Percentiles rank a stretch among this genome's conserved stretches.
phyloP scores from a whole-genome alignment of 2,888 invertebrate species.

The Cosmia trapezina region DNA sequence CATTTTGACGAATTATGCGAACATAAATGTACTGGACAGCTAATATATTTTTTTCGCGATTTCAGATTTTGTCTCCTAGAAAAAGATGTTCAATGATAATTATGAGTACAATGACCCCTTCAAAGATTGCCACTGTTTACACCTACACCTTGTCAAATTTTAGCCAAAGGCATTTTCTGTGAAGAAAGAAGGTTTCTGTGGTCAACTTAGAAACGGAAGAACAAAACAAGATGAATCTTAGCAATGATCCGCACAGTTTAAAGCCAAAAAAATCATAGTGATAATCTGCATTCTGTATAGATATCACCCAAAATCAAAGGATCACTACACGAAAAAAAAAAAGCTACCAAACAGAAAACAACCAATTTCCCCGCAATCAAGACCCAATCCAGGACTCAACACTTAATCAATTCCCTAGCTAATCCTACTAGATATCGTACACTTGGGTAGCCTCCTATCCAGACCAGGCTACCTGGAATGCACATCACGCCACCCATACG shows the following conservation, averaged over 20 bases:
- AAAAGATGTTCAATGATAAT: too few species aligned
- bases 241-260: not conserved
- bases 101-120: too few species aligned
- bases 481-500: conserved; percentile 55
- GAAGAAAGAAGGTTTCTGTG: not conserved
- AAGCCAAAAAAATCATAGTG: not conserved
- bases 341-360: not conserved
- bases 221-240: not conserved
- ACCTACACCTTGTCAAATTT: too few species aligned
- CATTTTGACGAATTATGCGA: too few species aligned
- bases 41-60: too few species aligned
- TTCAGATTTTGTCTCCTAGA: too few species aligned
- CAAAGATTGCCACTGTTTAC: too few species aligned
- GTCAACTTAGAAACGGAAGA: not conserved
- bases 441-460: conserved; percentile 25
- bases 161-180: not conserved
- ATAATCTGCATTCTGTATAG: not conserved
- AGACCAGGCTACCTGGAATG: conserved; percentile 55
- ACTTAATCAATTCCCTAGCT: conserved; percentile 50
- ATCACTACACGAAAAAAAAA: not conserved
- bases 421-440: conserved; percentile 34
- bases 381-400: conserved; percentile 23
- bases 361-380: conserved; percentile 27
- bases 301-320: not conserved
- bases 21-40: too few species aligned